Evolutionary conservation across 2,113 vertebrate species (phyloP), one percentile per base, ranked within the genome.

Genomic region (Anas platyrhynchos): DNA sequence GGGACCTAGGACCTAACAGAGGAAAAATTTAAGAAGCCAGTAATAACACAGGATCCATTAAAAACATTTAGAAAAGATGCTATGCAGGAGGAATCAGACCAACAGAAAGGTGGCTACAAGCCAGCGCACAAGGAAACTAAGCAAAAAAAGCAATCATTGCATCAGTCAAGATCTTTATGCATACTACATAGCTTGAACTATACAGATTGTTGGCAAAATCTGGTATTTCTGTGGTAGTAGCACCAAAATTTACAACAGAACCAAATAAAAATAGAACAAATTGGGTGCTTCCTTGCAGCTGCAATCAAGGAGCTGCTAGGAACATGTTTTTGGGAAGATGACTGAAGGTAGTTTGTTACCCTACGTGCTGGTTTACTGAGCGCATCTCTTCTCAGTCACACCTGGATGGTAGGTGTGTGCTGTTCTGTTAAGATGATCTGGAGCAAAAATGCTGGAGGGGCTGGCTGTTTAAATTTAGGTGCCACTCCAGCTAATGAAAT

Each of bases 401-500:
- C 6, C 56, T n/a, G 20, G 20, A 25, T 52, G 32, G 14, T 36
- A 74, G 54, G 41, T 2, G 18, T 6, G 13, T 20, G 20, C 55
- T 74, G 26, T 2, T 44, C 29, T 9, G 1, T 13, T 27, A 50
- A 71, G 14, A n/a, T 63, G 36, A 12, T 27, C 55, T 3, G 21
- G 36, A 63, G 13, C 7, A 4, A 73, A 73, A 62, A 54, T 0
- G 0, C 0, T 17, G 34, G 14, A 63, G 11, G 34, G 16, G 48
- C 9, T 55, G 16, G n/a, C 17, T 25, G 23, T 8, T 65, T 61
- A 65, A 84, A 67, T 81, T 72, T 22, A 69, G 63, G 34, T 26
- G 62, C 12, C 12, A 32, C 8, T 75, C 61, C 2, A 76, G 29
- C 43, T 67, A 56, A 71, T 16, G 4, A 48, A 75, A 9, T n/a